phyloP scores from a whole-genome alignment of 2,797 vertebrate species.

The Champsocephalus gunnari region DNA sequence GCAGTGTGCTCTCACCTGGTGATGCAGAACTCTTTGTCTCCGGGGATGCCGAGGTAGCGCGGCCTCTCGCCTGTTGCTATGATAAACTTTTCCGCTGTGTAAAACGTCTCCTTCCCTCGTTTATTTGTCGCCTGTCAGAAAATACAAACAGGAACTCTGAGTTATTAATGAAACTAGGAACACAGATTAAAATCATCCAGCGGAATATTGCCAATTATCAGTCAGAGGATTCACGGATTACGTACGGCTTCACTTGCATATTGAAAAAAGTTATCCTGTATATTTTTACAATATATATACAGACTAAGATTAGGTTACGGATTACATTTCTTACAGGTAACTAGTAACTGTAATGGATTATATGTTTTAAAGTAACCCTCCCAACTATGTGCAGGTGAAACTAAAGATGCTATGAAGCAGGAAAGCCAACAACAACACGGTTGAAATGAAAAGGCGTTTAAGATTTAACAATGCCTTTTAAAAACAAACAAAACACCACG shows the following conservation, averaged over 20 bases:
- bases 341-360: no score
- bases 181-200: not conserved
- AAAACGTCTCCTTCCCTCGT: conserved; percentile 91
- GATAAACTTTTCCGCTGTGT: conserved; percentile 91
- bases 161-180: not conserved
- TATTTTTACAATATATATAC: no score
- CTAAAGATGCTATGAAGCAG: no score
- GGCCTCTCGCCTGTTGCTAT: conserved; percentile 95
- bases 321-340: no score
- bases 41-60: conserved; percentile 91
- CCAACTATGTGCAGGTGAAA: not conserved
- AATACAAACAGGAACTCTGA: conserved; percentile 20
- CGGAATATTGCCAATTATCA: no score
- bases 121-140: conserved; percentile 88
- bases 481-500: not conserved
- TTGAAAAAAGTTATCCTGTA: no score
- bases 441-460: not conserved
- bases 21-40: conserved; percentile 95
- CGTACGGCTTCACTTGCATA: no score
- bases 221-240: no score
- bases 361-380: no score
- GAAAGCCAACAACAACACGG: not conserved
- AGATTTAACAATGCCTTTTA: not conserved
- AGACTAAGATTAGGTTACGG: no score
- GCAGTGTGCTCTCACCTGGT: conserved; percentile 88